Evolutionary conservation across 2,888 invertebrate genomes (phyloP).

Genomic region (Eristalinus sepulchralis): DNA sequence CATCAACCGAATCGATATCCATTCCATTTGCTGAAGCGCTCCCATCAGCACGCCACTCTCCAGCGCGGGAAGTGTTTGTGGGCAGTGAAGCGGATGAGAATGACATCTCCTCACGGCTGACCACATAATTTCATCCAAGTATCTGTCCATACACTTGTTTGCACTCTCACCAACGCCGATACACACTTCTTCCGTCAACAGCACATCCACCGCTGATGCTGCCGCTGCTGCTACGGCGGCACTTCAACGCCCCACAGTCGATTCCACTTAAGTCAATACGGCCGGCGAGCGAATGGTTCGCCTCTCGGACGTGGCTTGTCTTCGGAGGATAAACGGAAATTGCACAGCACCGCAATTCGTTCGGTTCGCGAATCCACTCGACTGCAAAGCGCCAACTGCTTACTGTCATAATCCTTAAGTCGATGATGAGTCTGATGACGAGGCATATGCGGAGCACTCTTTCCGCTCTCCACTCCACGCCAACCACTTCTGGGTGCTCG

Average conservation of each 20-base stretch:
- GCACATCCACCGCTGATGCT: conserved; percentile 22
- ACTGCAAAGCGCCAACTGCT: conserved; percentile 56
- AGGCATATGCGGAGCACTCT: neutral
- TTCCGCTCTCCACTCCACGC: conserved; percentile 1
- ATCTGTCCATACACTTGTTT: conserved; percentile 29
- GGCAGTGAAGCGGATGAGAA: neutral
- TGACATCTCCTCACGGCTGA: conserved; percentile 13
- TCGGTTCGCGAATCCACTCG: conserved; percentile 49
- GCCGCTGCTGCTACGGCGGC: conserved; percentile 7
- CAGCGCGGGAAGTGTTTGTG: neutral
- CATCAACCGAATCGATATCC: conserved; percentile 12
- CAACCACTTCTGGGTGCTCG: conserved; percentile 35
- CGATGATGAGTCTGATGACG: conserved; percentile 9
- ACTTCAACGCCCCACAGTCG: conserved; percentile 51
- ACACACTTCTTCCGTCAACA: conserved; percentile 45
- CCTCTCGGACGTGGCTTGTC: conserved; percentile 18
- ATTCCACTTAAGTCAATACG: conserved; percentile 45
- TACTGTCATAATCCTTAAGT: conserved; percentile 54
- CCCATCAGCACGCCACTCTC: conserved; percentile 18
- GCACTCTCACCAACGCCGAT: conserved; percentile 19
- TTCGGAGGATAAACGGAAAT: conserved; percentile 17
- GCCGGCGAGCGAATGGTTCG: conserved; percentile 40
- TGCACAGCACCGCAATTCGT: conserved; percentile 48
- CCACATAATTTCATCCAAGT: conserved; percentile 32
- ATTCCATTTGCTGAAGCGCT: conserved; percentile 7